Base-by-base conservation (phyloP, 2,113 vertebrate genomes). In the Hippocampus guttulatus region DNA sequence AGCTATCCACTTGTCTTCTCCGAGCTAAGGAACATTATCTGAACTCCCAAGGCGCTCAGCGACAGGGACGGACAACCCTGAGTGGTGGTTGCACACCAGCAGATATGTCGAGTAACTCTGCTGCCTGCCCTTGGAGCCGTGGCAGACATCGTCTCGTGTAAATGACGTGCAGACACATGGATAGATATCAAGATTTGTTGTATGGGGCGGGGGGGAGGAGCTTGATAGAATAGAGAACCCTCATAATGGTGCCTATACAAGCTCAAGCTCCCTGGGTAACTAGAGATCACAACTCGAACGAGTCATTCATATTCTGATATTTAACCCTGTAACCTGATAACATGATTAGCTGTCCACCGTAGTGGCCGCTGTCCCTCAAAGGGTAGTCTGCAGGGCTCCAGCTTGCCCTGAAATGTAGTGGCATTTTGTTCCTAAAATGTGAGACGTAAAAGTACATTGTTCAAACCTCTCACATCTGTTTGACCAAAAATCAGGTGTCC, bases 1-100 rank as follows among this genome's bases (percentile, higher is more conserved):
- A 96, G 94, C 94, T 93, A 91, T 95, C 95, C 96, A 95, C 95
- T 95, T 96, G 95, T 97, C 95, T 96, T 95, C 94, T 92, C 95
- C 93, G 81, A 94, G 94, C 94, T 93, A 94, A 94, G 93, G 94
- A 95, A 96, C 95, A 98, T 97, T 96, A 98, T 95, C 94, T 94
- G 93, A 94, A 93, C 94, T 96, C 95, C 94, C 92, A 93, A 94
- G 95, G 95, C 93, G 91, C 93, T 94, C 93, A 91, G 93, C 93
- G 92, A 75, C 80, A 91, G 90, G 88, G 92, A 91, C 92, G 93
- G 93, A 90, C 93, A 93, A 94, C 93, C 92, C 94, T 95, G 94
- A 95, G 93, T 94, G 95, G 94, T 93, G 93, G 91, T 94, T 92
- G 94, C 93, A 93, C 93, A 93, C 93, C 93, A 93, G 90, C 92